Evolutionary conservation across 2,797 vertebrate species (phyloP).

Genomic region (Pangasius krempfi): DNA sequence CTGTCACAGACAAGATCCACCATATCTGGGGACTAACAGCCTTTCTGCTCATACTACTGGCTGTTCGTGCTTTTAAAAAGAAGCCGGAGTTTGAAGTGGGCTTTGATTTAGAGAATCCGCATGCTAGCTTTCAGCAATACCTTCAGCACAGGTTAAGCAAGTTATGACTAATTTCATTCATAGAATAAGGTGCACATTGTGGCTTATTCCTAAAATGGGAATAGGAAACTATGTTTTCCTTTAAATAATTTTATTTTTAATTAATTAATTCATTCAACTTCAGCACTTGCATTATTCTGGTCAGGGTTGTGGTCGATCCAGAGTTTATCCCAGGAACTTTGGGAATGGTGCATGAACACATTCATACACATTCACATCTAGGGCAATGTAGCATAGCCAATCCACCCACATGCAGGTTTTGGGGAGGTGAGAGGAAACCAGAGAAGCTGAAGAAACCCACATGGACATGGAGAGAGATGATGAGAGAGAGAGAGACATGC

Average conservation of each 20-base stretch:
- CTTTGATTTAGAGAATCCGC: conserved; percentile 76
- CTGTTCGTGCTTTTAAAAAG: conserved; percentile 74
- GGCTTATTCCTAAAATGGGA: neutral
- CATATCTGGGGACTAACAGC: conserved; percentile 89
- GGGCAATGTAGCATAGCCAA: neutral
- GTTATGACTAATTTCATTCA: conserved; percentile 71
- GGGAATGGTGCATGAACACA: neutral
- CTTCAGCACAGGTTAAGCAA: conserved; percentile 74
- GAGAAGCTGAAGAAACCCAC: neutral
- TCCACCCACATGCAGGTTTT: neutral
- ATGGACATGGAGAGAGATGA: neutral
- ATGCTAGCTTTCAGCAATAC: conserved; percentile 66
- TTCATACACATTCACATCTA: neutral
- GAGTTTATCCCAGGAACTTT: neutral
- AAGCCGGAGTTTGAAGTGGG: conserved; percentile 80
- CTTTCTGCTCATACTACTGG: conserved; percentile 75
- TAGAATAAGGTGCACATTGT: neutral
- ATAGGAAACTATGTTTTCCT: neutral
- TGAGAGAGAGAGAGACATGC: neutral
- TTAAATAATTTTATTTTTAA: neutral
- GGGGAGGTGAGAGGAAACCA: neutral
- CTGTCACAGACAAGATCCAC: conserved; percentile 67
- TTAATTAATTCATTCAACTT: neutral
- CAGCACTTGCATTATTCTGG: neutral
- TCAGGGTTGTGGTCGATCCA: neutral